Evolutionary conservation across 2,797 vertebrate genomes (phyloP).

Genomic region (Falco concolor): DNA sequence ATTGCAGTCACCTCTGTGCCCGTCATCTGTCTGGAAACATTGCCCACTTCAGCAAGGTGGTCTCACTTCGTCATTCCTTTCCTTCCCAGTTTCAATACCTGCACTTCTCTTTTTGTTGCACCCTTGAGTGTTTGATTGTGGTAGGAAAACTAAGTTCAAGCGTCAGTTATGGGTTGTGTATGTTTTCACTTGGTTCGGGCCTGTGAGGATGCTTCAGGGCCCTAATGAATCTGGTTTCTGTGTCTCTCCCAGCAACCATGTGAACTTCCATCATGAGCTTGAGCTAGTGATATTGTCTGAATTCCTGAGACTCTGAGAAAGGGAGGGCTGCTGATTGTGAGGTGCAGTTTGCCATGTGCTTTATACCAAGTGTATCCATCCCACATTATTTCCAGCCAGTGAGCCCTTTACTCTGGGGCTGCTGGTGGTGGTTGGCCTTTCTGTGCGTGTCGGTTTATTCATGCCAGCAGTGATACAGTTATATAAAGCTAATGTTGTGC

Average conservation of each 20-base stretch:
- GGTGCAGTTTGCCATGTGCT: background rate
- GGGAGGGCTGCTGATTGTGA: background rate
- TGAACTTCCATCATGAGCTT: background rate
- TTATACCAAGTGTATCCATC: background rate
- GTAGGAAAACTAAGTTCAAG: background rate
- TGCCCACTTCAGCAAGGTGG: background rate
- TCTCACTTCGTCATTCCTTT: background rate
- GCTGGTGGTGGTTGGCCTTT: background rate
- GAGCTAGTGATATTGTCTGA: background rate
- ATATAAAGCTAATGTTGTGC: background rate
- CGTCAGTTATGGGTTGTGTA: background rate
- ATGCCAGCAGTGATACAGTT: background rate
- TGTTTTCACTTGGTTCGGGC: background rate
- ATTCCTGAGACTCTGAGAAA: background rate
- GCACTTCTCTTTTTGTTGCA: background rate
- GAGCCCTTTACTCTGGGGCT: background rate
- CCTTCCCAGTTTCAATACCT: background rate
- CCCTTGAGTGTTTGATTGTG: background rate
- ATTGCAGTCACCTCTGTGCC: background rate
- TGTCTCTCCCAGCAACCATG: background rate
- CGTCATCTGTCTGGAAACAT: accelerated
- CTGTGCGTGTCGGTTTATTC: background rate
- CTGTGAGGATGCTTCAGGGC: background rate
- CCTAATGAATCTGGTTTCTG: background rate
- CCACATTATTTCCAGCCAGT: background rate